A percentile compares a stretch with the other conserved stretches of the same genome.
Conservation (phyloP, 2,797 vertebrate species). For the Sternotherus odoratus region DNA sequence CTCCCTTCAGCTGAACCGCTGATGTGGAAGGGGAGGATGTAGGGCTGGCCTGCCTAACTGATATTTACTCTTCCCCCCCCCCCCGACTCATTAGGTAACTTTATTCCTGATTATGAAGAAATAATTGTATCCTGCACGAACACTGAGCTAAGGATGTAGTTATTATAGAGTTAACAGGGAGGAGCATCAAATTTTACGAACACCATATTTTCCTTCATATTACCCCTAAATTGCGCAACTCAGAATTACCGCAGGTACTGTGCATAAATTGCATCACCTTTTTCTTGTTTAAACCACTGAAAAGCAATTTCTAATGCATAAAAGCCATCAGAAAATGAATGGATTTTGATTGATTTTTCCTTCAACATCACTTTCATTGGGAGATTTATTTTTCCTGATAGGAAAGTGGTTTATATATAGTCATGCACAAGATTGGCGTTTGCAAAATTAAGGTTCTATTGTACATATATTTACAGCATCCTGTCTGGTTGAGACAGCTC, state of each 20-base stretch:
- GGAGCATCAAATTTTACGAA: not conserved
- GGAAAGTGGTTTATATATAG: not conserved
- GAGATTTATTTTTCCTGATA: not conserved
- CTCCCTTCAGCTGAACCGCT: not conserved
- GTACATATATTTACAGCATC: not conserved
- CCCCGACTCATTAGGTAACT: not conserved
- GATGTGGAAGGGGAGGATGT: not conserved
- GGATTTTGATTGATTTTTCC: not conserved
- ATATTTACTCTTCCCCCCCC: accelerated
- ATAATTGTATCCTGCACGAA: not conserved
- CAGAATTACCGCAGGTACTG: not conserved
- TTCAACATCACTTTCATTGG: not conserved
- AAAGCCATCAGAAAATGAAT: not conserved
- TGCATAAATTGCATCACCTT: not conserved
- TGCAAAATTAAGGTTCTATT: not conserved
- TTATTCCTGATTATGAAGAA: not conserved
- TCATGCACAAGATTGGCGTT: not conserved
- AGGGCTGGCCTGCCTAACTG: accelerated
- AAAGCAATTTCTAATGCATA: not conserved
- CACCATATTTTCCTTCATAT: accelerated
- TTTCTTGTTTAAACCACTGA: not conserved
- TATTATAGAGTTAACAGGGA: not conserved
- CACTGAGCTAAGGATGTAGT: not conserved
- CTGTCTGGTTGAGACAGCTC: not conserved
- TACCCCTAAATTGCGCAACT: not conserved